Evolutionary conservation across 1,140 invertebrate species (phyloP), one percentile per base, ranked within the genome.

Genomic region (Leucophenga varia): DNA sequence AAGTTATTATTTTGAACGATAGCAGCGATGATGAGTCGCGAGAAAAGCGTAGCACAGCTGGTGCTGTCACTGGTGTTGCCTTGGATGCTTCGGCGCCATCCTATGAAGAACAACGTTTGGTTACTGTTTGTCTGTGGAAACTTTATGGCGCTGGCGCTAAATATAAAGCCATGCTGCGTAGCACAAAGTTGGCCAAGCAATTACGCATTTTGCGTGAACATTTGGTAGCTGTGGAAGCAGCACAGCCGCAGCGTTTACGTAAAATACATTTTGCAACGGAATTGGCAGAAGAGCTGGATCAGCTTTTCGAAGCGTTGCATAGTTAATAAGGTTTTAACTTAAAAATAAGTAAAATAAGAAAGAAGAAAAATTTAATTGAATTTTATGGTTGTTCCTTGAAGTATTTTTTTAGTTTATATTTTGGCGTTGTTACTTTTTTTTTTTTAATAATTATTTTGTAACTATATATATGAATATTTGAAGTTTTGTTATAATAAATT

Each of bases 81-180:
- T 25, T n/a, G 10, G 16, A 18, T 12, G 14, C 18, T 18, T 17
- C 12, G 10, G 31, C 6, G 13, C 13, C 20, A 18, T 59, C 57
- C 0, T 63, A 52, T n/a, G 59, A 55, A 21, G 69, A 72, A 38
- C 64, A 72, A 10, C 44, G 51, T 34, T 12, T 69, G 28, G 54
- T 47, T 0, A 53, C 55, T 0, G 25, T 69, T 0, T 63, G 56
- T 18, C 12, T 72, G 12, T 72, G 63, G 64, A 69, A 58, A 30
- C 57, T 72, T 0, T 67, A 64, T n/a, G 54, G 61, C 9, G 63
- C 53, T 19, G 56, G 44, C 2, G 61, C 60, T 18, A 72, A 72
- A 21, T 61, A 57, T 41, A 53, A 54, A 10, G 69, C 55, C 9
- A 49, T 54, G 41, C 35, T 72, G 5, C 55, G 69, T 1, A 52